Percentiles rank a stretch among this genome's conserved stretches.
phyloP scores from a whole-genome alignment of 2,113 vertebrate genomes.

The Clarias macrocephalus region DNA sequence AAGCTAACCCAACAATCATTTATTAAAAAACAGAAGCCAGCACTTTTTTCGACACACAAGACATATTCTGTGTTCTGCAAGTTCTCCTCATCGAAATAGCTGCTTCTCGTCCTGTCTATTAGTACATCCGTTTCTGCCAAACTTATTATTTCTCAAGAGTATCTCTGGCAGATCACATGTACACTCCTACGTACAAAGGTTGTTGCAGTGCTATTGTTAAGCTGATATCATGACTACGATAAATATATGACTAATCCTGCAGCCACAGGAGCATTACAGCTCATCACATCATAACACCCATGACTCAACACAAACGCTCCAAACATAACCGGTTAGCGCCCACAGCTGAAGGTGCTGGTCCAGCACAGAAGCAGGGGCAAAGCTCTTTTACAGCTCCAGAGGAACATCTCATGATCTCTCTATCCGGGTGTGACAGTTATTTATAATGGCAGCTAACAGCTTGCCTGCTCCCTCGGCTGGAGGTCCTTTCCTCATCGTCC shows the following conservation, averaged over 20 bases:
- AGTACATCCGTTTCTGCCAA: not conserved
- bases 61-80: not conserved
- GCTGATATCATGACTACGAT: not conserved
- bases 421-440: conserved; percentile 61
- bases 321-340: not conserved
- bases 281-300: not conserved
- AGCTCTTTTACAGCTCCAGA: conserved; percentile 30
- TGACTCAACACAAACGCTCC: not conserved
- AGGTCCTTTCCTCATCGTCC: conserved; percentile 51
- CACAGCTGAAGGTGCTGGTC: conserved; percentile 10
- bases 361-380: conserved; percentile 32
- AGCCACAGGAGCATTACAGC: not conserved
- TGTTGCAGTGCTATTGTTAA: not conserved
- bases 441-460: conserved; percentile 70
- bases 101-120: not conserved
- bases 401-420: conserved; percentile 22
- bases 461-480: conserved; percentile 64
- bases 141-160: not conserved
- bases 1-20: not conserved
- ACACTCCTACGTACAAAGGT: not conserved
- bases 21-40: not conserved
- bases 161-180: not conserved
- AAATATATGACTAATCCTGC: not conserved
- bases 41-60: not conserved
- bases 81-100: not conserved